These are phyloP conservation scores for Nebria ingens DNA, from an alignment of 1,140 invertebrate genomes.

Conservation along the genomic window DNA sequence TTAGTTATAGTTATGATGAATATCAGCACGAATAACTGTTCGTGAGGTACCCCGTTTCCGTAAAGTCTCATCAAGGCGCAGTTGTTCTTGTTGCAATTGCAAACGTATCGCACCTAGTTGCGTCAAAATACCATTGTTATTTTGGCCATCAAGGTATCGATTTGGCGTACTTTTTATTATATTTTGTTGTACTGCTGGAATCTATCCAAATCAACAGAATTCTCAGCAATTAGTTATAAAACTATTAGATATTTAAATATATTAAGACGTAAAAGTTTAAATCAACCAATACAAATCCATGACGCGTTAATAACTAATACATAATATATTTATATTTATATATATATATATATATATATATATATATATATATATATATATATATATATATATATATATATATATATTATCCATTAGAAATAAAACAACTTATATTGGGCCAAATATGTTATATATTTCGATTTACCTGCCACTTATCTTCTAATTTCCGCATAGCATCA, in stretches of 20 bases:
- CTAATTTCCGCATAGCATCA: constrained; percentile 38
- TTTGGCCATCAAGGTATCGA: constrained; percentile 36
- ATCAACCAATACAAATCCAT: no score
- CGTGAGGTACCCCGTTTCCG: constrained; percentile 23
- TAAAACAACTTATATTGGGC: neutral
- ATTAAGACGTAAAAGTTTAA: no score
- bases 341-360: no score
- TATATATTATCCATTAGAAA: neutral
- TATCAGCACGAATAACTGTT: neutral
- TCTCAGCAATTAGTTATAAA: no score
- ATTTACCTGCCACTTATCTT: constrained; percentile 41
- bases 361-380: no score
- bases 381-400: no score
- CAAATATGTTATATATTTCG: constrained; percentile 5
- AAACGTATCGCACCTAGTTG: constrained; percentile 46
- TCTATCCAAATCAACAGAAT: constrained; percentile 23
- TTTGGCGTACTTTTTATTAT: constrained; percentile 36
- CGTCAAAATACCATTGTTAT: constrained; percentile 40
- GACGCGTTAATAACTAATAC: no score
- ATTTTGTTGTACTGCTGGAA: constrained; percentile 44
- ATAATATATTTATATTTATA: no score
- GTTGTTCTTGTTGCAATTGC: constrained; percentile 44
- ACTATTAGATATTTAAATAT: no score
- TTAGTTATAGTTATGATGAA: neutral
- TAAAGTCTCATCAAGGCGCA: constrained; percentile 38